Evolutionary conservation across 2,113 vertebrate genomes (phyloP).

Genomic region (Centrocercus urophasianus): DNA sequence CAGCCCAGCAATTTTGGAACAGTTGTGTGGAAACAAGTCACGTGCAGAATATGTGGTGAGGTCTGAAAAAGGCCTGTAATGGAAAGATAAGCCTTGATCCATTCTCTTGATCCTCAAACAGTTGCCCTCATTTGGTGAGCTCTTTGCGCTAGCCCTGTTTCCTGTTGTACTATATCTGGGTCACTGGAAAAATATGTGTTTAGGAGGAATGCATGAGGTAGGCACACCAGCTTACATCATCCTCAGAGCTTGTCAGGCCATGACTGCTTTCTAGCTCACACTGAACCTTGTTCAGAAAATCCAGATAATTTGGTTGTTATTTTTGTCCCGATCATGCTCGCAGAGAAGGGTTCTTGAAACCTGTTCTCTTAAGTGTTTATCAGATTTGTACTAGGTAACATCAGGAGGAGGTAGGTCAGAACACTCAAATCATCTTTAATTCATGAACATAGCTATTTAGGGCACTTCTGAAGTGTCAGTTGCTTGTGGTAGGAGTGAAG

Average conservation of each 20-base stretch:
- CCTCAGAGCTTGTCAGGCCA: conserved; percentile 4
- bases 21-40: conserved; percentile 1
- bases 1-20: background rate
- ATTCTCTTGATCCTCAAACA: background rate
- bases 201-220: conserved; percentile 8
- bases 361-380: background rate
- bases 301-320: background rate
- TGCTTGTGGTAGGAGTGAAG: background rate
- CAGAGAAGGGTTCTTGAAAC: background rate
- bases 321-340: background rate
- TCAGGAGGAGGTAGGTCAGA: background rate
- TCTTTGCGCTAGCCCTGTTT: conserved; percentile 23
- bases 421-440: background rate
- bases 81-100: conserved; percentile 35
- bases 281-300: conserved; percentile 2
- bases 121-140: conserved; percentile 50
- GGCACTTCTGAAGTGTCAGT: background rate
- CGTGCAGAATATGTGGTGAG: background rate
- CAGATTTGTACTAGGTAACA: background rate
- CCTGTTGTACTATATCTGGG: conserved; percentile 28
- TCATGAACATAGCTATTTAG: background rate
- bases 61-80: conserved; percentile 9
- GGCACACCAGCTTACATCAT: conserved; percentile 40
- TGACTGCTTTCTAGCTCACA: background rate
- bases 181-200: conserved; percentile 64